These are phyloP conservation scores for Dimorphilus gyrociliatus DNA, from an alignment of 2,888 invertebrate genomes.

Conservation along the genomic window DNA sequence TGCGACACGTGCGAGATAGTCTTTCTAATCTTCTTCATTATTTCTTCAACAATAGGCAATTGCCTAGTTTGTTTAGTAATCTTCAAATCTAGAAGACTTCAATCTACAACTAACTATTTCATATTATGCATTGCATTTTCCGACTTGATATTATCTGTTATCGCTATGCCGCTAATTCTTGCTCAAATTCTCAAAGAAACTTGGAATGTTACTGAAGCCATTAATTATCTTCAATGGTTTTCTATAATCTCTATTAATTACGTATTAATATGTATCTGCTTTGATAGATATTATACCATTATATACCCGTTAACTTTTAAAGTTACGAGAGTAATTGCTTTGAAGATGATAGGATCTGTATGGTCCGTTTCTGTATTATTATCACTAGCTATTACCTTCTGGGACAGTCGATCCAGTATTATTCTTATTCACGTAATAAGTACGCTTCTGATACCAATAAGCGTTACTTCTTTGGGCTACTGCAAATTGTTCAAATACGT, in stretches of 20 bases:
- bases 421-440: no score
- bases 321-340: conserved; percentile 25
- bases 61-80: conserved; percentile 29
- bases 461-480: no score
- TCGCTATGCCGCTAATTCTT: conserved; percentile 19
- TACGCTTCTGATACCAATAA: no score
- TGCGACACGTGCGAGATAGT: no score
- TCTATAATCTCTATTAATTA: conserved; percentile 16
- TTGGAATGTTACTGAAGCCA: conserved; percentile 17
- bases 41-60: conserved; percentile 19
- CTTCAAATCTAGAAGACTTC: conserved; percentile 27
- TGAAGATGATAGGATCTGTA: conserved; percentile 28
- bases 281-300: conserved; percentile 33
- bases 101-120: conserved; percentile 35
- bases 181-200: conserved; percentile 11
- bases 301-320: conserved; percentile 34
- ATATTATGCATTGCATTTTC: conserved; percentile 22
- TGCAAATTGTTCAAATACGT: no score
- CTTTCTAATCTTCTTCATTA: conserved; percentile 13
- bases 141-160: conserved; percentile 17
- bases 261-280: conserved; percentile 20
- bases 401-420: no score
- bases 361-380: no score
- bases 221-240: conserved; percentile 18
- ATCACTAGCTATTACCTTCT: no score